Evolutionary conservation across 2,888 invertebrate species (phyloP).

Genomic region (Pterostichus madidus): DNA sequence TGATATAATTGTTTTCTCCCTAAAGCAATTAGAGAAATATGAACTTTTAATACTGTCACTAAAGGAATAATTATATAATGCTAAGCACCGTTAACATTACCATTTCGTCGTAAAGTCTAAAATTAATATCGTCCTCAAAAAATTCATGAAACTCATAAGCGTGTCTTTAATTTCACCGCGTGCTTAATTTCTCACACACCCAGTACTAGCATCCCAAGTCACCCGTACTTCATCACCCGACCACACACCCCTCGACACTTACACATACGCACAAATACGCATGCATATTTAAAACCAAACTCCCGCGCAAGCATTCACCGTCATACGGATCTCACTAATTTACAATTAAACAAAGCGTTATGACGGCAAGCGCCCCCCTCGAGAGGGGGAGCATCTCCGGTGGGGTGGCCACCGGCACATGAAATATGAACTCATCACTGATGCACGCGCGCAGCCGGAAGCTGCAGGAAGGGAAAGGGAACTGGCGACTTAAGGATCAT

Average conservation of each 20-base stretch:
- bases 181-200: conserved; percentile 11
- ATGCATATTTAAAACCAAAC: conserved; percentile 19
- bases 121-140: background rate
- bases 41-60: background rate
- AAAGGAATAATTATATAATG: background rate
- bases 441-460: conserved; percentile 70
- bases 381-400: conserved; percentile 62
- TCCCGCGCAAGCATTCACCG: too few species aligned
- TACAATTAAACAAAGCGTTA: conserved; percentile 56
- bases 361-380: background rate
- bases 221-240: background rate
- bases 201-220: background rate
- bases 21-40: too few species aligned
- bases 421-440: conserved; percentile 74
- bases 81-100: background rate
- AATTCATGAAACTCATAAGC: background rate
- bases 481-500: too few species aligned
- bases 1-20: too few species aligned
- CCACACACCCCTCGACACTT: too few species aligned
- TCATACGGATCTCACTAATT: conserved; percentile 37
- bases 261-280: background rate
- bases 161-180: conserved; percentile 5
- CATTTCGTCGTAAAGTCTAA: conserved; percentile 1
- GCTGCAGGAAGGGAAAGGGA: conserved; percentile 7
- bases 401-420: conserved; percentile 72